phyloP scores from a whole-genome alignment of 2,888 invertebrate species.

The Phanerotoma sp. region DNA sequence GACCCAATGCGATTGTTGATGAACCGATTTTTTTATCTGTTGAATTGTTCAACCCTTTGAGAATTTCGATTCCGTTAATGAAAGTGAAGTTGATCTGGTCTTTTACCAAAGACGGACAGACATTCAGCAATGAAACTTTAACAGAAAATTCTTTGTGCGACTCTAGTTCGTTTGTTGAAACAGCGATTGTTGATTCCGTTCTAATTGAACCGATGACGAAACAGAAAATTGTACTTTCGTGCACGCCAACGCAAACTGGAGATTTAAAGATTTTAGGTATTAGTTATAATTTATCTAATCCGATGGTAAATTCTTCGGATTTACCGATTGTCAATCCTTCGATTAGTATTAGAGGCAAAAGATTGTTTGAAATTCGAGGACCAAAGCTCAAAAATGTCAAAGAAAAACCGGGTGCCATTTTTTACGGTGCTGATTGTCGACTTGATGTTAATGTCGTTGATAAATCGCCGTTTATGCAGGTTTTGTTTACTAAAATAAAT shows the following conservation, averaged over 20 bases:
- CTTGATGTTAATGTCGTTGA: constrained; percentile 76
- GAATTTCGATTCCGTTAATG: constrained; percentile 69
- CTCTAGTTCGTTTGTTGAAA: constrained; percentile 61
- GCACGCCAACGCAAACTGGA: constrained; percentile 76
- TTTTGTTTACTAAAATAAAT: constrained; percentile 69
- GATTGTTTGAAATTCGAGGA: constrained; percentile 61
- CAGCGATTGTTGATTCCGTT: constrained; percentile 62
- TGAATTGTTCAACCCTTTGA: constrained; percentile 73
- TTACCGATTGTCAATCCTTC: constrained; percentile 41
- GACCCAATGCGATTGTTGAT: constrained; percentile 73
- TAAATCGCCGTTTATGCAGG: constrained; percentile 78
- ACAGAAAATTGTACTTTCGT: constrained; percentile 67
- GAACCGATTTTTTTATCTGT: constrained; percentile 82
- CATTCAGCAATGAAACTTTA: constrained; percentile 57
- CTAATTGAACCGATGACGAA: constrained; percentile 64
- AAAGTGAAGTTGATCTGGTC: constrained; percentile 75
- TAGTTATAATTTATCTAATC: constrained; percentile 64
- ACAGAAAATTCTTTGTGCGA: constrained; percentile 54
- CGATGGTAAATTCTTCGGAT: constrained; percentile 29
- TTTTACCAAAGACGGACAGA: constrained; percentile 59
- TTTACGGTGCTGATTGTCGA: constrained; percentile 67
- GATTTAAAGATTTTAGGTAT: constrained; percentile 74
- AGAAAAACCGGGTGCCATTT: constrained; percentile 58
- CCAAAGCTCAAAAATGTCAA: constrained; percentile 62
- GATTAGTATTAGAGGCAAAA: constrained; percentile 64